Conservation (phyloP, 92 coral and sea anemone species). For the Epizoanthus stellaris region DNA sequence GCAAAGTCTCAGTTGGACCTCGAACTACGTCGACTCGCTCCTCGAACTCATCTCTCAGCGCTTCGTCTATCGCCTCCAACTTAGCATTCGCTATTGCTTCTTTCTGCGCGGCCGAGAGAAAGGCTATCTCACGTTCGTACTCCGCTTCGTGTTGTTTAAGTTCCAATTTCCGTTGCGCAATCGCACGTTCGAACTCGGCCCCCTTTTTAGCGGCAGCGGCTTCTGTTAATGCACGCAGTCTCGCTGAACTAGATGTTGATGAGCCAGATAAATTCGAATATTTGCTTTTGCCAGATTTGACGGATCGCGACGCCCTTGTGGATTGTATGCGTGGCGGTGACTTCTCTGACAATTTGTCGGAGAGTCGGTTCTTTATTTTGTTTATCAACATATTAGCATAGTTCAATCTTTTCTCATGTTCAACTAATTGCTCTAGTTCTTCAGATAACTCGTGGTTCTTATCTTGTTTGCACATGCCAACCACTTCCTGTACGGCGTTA, state of each 20-base stretch:
- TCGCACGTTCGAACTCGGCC: conserved; percentile 39
- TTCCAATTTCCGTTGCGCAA: conserved; percentile 42
- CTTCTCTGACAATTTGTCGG: conserved; percentile 35
- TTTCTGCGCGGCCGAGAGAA: conserved; percentile 37
- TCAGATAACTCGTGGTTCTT: conserved; percentile 12
- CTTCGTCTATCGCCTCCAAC: conserved; percentile 30
- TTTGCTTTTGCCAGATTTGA: conserved; percentile 1
- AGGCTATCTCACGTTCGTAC: conserved; percentile 37
- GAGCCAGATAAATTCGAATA: not conserved
- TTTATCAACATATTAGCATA: conserved; percentile 26
- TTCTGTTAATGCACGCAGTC: conserved; percentile 41
- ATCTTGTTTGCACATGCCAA: conserved; percentile 14
- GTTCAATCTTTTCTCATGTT: conserved; percentile 32
- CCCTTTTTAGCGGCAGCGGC: conserved; percentile 60
- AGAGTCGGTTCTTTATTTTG: conserved; percentile 45
- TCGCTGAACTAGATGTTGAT: conserved; percentile 28
- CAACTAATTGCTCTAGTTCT: not conserved
- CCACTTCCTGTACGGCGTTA: conserved; percentile 17
- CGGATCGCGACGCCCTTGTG: conserved; percentile 14
- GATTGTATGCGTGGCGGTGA: not conserved
- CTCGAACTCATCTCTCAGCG: conserved; percentile 9
- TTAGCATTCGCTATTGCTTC: conserved; percentile 29
- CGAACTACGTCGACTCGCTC: not conserved
- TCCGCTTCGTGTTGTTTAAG: conserved; percentile 59
- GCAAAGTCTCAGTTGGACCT: not conserved